Percentiles rank a stretch among this genome's conserved stretches.
These are phyloP conservation scores for Falco novaeseelandiae DNA, from an alignment of 2,797 vertebrate genomes.

Conservation along the genomic window DNA sequence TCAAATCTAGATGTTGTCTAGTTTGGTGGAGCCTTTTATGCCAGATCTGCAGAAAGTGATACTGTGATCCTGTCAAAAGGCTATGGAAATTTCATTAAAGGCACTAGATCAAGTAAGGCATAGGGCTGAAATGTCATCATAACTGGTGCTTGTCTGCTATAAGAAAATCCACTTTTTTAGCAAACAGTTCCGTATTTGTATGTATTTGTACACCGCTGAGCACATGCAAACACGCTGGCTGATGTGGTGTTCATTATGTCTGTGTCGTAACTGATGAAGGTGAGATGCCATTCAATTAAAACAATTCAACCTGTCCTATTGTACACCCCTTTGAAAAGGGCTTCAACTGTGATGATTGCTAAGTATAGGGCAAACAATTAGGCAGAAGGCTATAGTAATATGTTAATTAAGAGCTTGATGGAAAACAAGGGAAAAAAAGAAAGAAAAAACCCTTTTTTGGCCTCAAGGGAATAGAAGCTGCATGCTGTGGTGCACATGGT, in stretches of 20 bases:
- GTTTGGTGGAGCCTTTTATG: not conserved
- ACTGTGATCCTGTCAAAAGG: not conserved
- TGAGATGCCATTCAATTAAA: not conserved
- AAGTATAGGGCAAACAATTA: not conserved
- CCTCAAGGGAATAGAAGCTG: conserved; percentile 56
- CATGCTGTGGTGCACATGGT: conserved; percentile 61
- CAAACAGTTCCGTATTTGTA: not conserved
- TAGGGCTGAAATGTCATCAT: not conserved
- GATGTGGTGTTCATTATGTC: not conserved
- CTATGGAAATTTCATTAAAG: not conserved
- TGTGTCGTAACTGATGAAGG: not conserved
- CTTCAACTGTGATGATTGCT: not conserved
- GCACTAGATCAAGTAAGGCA: not conserved
- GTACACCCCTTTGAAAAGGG: not conserved
- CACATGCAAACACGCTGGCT: not conserved
- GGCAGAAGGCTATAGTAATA: not conserved
- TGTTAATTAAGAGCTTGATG: conserved; percentile 32
- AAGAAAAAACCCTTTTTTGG: not conserved
- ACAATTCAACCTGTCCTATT: not conserved
- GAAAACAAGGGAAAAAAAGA: not conserved
- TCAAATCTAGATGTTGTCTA: not conserved
- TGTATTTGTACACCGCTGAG: not conserved
- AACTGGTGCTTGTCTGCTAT: not conserved
- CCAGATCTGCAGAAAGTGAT: not conserved
- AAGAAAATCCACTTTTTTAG: not conserved